Evolutionary conservation across 2,888 invertebrate species (phyloP).

Genomic region (Tetranychus piercei): DNA sequence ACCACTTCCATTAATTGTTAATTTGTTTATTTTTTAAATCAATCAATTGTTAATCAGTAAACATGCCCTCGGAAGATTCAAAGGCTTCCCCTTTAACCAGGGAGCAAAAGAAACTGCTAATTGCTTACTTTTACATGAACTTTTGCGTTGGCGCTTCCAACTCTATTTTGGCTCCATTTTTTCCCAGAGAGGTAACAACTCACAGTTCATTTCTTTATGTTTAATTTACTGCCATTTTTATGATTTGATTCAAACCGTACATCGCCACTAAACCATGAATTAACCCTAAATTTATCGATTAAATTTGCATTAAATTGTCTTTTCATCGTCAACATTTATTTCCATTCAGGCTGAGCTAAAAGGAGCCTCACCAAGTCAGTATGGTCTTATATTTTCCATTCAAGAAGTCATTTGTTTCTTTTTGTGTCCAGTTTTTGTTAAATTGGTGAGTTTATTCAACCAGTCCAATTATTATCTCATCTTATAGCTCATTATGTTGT

Average conservation of each 20-base stretch:
- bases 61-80: not conserved
- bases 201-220: not conserved
- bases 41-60: not conserved
- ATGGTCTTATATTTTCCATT: not conserved
- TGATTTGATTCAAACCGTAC: too few relatives aligned
- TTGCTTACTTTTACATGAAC: constrained; percentile 11
- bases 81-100: not conserved
- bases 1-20: not conserved
- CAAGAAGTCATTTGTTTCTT: constrained; percentile 4
- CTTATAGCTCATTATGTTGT: not conserved
- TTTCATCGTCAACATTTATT: not conserved
- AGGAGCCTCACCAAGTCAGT: not conserved
- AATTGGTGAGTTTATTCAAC: constrained; percentile 5
- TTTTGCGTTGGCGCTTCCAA: constrained; percentile 15
- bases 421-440: constrained; percentile 5
- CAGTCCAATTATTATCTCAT: not conserved
- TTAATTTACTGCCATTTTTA: not conserved
- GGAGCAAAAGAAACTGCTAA: not conserved
- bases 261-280: not conserved
- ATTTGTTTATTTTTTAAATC: not conserved
- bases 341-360: constrained; percentile 8
- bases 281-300: not conserved
- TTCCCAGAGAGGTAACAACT: constrained; percentile 11
- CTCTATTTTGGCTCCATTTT: constrained; percentile 13
- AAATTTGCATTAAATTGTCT: not conserved